Evolutionary conservation across 1,140 invertebrate species (phyloP), one percentile per base, ranked within the genome.

Genomic region (Dryas iulia): DNA sequence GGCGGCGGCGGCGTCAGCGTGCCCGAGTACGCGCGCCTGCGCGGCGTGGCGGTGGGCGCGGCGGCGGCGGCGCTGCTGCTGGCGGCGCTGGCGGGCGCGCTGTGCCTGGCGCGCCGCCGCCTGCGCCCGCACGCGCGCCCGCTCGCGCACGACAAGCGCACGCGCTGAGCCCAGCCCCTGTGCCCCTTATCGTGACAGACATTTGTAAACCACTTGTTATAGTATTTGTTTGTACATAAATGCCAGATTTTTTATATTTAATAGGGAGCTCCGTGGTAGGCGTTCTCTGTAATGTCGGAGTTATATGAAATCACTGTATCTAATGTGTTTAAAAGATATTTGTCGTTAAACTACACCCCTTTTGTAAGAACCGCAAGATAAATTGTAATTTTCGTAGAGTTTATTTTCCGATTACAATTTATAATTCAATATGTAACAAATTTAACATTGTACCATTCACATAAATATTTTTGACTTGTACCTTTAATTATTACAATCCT

Each of bases 21-120:
- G 74, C 86, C 86, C 72, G 73, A 76, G 73, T 85, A 83, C 74
- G 71, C 75, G 59, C 80, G 86, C 7, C 76, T 86, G 71, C 83
- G 84, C 39, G 78, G 72, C 59, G 86, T 79, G 53, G 84, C 86
- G 53, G 73, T 69, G 23, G 84, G 75, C 59, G 77, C 81, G 24
- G 84, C 72, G 33, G 84, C 67, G 18, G 86, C 76, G 47, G 82
- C 81, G 71, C 74, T 85, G 71, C 75, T 85, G 73, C 72, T 85
- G 61, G 81, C 72, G 26, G 81, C 79, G 54, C 67, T 71, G 54
- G 84, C 76, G 23, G 78, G 67, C 23, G 80, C 79, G 47, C 67
- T 82, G 64, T 74, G 71, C 62, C 71, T 81, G 8, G 71, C 75
- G 47, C 83, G 83, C 7, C 71, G 81, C 26, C 70, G 76, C 54